Conservation (phyloP, 2,113 vertebrate species). For the Pluvianellus socialis region DNA sequence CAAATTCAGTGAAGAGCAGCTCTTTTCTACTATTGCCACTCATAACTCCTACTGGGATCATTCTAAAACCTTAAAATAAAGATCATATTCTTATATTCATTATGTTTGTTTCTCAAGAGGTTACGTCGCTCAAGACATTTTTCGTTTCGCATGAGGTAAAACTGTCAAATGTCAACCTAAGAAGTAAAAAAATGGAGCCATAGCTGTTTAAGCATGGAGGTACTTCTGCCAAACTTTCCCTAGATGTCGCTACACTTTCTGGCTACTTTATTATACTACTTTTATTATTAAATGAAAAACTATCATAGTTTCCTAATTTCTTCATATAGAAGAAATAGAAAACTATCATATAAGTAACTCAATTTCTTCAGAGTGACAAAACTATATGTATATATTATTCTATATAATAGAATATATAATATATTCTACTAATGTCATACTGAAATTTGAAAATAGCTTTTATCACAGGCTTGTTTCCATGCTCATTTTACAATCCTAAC, state of each 20-base stretch:
- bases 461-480: background rate
- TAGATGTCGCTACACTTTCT: slow-evolving; percentile 17
- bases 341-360: background rate
- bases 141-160: background rate
- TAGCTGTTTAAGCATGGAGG: background rate
- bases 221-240: background rate
- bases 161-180: background rate
- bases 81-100: background rate
- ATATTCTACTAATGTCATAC: background rate
- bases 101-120: background rate
- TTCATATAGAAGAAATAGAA: background rate
- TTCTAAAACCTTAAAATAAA: background rate
- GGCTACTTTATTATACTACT: background rate
- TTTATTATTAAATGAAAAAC: background rate
- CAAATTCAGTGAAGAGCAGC: background rate
- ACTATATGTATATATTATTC: background rate
- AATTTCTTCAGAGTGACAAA: background rate
- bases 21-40: background rate
- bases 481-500: background rate
- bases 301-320: background rate
- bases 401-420: background rate
- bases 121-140: background rate
- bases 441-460: background rate
- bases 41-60: background rate
- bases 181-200: background rate